phyloP scores from a whole-genome alignment of 2,888 invertebrate genomes.

The Leuctra nigra region DNA sequence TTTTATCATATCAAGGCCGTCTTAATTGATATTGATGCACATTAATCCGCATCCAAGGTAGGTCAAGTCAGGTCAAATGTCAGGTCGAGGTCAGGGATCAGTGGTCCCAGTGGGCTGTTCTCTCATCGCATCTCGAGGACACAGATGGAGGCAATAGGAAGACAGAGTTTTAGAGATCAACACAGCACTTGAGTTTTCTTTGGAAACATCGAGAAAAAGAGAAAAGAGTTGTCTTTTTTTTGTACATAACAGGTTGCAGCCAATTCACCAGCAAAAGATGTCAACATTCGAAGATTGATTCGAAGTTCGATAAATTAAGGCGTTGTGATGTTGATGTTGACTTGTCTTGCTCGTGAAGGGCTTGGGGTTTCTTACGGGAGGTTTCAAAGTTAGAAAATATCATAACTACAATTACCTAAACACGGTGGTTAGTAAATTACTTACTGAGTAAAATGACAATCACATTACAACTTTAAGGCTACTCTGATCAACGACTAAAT shows the following conservation, averaged over 20 bases:
- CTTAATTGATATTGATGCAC: constrained; percentile 3
- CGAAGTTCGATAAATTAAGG: neutral
- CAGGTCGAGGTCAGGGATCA: neutral
- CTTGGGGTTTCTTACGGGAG: neutral
- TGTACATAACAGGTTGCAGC: constrained; percentile 4
- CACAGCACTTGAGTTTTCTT: constrained; percentile 5
- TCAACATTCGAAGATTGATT: neutral
- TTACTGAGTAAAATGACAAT: constrained; percentile 12
- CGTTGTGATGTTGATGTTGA: neutral
- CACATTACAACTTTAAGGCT: constrained; percentile 17
- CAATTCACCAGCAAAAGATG: neutral
- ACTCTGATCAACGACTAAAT: constrained; percentile 13
- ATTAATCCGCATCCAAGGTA: neutral
- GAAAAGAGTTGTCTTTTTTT: constrained; percentile 4
- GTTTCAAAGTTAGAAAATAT: neutral
- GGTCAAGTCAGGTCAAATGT: neutral
- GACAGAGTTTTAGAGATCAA: constrained; percentile 15
- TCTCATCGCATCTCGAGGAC: neutral
- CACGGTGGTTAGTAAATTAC: neutral
- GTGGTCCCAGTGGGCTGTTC: constrained; percentile 4
- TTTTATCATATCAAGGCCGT: constrained; percentile 9
- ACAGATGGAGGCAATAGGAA: constrained; percentile 1
- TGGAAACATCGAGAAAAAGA: constrained; percentile 5
- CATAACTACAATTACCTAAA: neutral
- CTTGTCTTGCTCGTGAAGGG: neutral